A percentile compares a stretch with the other conserved stretches of the same genome.
Conservation (phyloP, 2,113 vertebrate species). For the Dipodomys spectabilis region DNA sequence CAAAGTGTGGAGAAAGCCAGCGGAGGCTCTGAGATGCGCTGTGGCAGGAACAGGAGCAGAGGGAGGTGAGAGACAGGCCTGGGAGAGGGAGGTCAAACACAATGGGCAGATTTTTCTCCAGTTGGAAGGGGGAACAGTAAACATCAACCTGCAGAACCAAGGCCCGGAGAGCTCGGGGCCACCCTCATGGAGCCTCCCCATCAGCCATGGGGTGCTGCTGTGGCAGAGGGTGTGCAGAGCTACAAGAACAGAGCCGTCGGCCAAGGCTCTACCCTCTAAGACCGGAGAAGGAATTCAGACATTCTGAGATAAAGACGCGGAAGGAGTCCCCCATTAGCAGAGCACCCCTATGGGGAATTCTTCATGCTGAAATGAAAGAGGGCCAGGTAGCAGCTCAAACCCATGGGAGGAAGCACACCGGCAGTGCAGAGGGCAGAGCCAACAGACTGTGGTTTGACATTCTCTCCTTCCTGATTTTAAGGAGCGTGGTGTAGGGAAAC, state of each 20-base stretch:
- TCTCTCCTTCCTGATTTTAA: neutral
- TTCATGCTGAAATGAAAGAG: neutral
- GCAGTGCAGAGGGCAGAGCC: neutral
- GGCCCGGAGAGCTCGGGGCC: too few relatives aligned
- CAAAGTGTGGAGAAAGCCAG: too few relatives aligned
- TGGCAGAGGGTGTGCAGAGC: too few relatives aligned
- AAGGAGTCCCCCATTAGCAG: too few relatives aligned
- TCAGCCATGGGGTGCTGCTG: too few relatives aligned
- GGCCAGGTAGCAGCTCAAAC: accelerated
- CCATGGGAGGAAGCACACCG: too few relatives aligned
- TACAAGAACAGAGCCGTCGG: accelerated
- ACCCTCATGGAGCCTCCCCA: too few relatives aligned
- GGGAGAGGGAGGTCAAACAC: neutral
- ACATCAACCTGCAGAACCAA: neutral
- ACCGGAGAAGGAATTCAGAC: too few relatives aligned
- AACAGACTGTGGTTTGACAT: neutral
- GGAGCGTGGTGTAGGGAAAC: neutral
- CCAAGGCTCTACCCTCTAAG: neutral
- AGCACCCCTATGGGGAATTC: too few relatives aligned
- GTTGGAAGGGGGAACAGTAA: neutral
- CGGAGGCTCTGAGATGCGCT: too few relatives aligned
- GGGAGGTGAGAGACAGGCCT: neutral
- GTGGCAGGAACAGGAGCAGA: too few relatives aligned
- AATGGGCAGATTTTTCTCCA: neutral
- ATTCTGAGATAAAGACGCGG: accelerated